phyloP scores from a whole-genome alignment of 1,140 invertebrate genomes.

The Drosophila miranda region DNA sequence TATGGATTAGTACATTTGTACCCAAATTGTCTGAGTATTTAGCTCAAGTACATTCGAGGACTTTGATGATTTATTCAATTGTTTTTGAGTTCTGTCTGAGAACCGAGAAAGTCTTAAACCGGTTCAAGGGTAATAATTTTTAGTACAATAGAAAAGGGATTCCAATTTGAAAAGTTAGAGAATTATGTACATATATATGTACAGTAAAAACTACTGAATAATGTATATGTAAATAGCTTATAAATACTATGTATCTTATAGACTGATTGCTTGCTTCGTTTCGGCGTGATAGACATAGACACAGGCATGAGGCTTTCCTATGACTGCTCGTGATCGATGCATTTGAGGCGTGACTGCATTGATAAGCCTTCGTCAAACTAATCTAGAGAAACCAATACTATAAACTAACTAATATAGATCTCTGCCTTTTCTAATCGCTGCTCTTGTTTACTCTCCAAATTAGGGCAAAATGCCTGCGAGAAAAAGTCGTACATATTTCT shows the following conservation, averaged over 20 bases:
- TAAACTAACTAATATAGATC: too few species aligned
- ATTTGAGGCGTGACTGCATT: conserved; percentile 15
- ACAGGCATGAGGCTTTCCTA: conserved; percentile 25
- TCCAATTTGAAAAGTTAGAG: too few species aligned
- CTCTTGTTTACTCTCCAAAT: conserved; percentile 77
- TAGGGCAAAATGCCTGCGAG: conserved; percentile 95
- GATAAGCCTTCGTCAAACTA: conserved; percentile 25
- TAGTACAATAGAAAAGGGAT: too few species aligned
- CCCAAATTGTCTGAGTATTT: neutral
- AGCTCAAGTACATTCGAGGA: conserved; percentile 23
- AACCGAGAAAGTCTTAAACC: conserved; percentile 1
- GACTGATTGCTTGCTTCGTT: too few species aligned
- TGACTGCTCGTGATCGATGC: conserved; percentile 36
- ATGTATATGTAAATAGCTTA: too few species aligned
- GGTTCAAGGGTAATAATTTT: too few species aligned
- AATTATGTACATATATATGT: too few species aligned
- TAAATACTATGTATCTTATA: too few species aligned
- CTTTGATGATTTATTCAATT: conserved; percentile 45
- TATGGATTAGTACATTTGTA: conserved; percentile 9
- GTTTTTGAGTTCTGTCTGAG: conserved; percentile 30
- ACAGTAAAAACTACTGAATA: too few species aligned
- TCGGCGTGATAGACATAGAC: too few species aligned
- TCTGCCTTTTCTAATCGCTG: neutral
- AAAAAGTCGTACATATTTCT: conserved; percentile 95
- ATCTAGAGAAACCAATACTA: neutral